These are phyloP conservation scores for Callopanchax toddi DNA, from an alignment of 2,113 vertebrate species.

Conservation along the genomic window DNA sequence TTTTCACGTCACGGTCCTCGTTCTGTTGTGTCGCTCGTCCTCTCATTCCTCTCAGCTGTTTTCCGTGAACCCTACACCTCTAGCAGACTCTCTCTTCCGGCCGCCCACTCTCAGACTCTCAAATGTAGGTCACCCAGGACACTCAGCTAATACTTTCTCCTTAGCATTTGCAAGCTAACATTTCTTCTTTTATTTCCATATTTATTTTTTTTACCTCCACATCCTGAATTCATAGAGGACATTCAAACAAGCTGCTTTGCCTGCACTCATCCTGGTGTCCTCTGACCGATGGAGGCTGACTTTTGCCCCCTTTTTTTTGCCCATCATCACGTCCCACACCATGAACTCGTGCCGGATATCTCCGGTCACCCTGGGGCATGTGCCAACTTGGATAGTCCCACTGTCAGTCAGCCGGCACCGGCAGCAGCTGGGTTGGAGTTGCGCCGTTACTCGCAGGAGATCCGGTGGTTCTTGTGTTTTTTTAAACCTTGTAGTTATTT, in stretches of 20 bases:
- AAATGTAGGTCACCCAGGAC: conserved; percentile 37
- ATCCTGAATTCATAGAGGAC: not conserved
- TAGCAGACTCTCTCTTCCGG: not conserved
- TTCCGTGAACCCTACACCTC: not conserved
- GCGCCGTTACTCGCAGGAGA: conserved; percentile 48
- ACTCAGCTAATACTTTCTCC: conserved; percentile 12
- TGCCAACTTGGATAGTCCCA: conserved; percentile 59
- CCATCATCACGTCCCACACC: conserved; percentile 53
- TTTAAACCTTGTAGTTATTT: conserved; percentile 1
- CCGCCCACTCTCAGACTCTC: not conserved
- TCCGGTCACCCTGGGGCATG: conserved; percentile 57
- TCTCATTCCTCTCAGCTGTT: conserved; percentile 6
- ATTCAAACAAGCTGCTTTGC: conserved; percentile 12
- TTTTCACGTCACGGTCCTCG: conserved; percentile 38
- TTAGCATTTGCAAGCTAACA: conserved; percentile 12
- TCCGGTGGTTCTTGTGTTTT: conserved; percentile 29
- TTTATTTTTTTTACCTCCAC: not conserved
- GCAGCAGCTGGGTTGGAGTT: conserved; percentile 73
- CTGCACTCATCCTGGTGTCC: conserved; percentile 34
- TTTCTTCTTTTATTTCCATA: not conserved
- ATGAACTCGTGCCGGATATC: conserved; percentile 68
- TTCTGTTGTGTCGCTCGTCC: conserved; percentile 23
- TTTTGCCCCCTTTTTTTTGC: conserved; percentile 37
- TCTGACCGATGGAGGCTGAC: conserved; percentile 25
- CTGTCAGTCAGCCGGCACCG: conserved; percentile 67